phyloP scores from a whole-genome alignment of 2,113 vertebrate genomes.

The Sphaerodactylus townsendi region DNA sequence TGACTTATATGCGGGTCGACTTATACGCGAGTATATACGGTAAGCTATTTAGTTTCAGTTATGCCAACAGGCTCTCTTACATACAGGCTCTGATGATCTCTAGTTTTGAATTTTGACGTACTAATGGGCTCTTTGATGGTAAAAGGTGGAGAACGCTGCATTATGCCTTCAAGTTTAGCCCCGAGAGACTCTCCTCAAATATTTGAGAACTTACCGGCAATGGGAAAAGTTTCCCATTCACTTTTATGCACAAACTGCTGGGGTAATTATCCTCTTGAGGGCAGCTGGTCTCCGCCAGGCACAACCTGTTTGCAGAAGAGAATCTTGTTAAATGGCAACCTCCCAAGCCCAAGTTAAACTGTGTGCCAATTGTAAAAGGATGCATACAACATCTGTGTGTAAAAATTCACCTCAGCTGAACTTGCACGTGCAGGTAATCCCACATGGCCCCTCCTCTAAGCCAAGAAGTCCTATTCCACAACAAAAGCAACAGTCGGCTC shows the following conservation, averaged over 20 bases:
- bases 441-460: constrained; percentile 91
- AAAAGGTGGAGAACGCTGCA: too few species aligned
- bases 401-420: constrained; percentile 88
- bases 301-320: constrained; percentile 80
- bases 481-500: background rate
- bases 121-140: too few species aligned
- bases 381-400: background rate
- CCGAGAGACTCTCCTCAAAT: background rate
- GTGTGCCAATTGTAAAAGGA: background rate
- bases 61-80: too few species aligned
- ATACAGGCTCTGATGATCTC: too few species aligned
- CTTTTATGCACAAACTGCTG: constrained; percentile 95
- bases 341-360: background rate
- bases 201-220: constrained; percentile 84
- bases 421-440: constrained; percentile 98
- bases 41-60: too few species aligned
- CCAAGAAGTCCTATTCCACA: constrained; percentile 88
- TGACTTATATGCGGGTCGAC: too few species aligned
- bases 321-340: constrained; percentile 14
- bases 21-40: too few species aligned
- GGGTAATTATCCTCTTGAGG: constrained; percentile 97
- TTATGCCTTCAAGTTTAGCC: background rate
- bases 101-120: too few species aligned
- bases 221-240: constrained; percentile 95
- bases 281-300: constrained; percentile 96